Evolutionary conservation across 1,140 invertebrate genomes (phyloP).

Genomic region (Aphidius ervi): DNA sequence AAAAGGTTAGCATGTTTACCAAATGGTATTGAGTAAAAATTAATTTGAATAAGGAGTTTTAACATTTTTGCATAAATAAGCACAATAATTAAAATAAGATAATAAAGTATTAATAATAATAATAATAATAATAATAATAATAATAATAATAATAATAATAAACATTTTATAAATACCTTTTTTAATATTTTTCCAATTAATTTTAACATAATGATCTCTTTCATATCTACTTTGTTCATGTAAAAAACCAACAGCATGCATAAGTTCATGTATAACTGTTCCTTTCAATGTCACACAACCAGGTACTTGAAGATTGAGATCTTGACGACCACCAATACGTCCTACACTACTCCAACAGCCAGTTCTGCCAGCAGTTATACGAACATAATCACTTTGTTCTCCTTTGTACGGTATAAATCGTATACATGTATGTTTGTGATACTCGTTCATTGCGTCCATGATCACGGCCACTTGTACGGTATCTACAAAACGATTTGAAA

Average conservation of each 20-base stretch:
- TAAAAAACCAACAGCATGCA: constrained; percentile 81
- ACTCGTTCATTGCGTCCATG: constrained; percentile 62
- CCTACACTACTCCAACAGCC: constrained; percentile 83
- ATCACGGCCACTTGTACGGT: constrained; percentile 52
- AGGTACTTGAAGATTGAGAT: constrained; percentile 69
- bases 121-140: not conserved
- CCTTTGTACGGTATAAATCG: constrained; percentile 62
- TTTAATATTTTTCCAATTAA: constrained; percentile 72
- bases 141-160: not conserved
- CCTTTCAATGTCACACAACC: constrained; percentile 71
- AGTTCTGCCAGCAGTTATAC: constrained; percentile 61
- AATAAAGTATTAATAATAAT: not conserved
- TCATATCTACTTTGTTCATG: constrained; percentile 83
- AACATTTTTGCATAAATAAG: not conserved
- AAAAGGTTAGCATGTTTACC: not conserved
- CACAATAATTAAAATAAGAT: constrained; percentile 6
- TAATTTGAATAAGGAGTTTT: not conserved
- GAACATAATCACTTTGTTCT: constrained; percentile 63
- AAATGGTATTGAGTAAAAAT: not conserved
- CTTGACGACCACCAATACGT: constrained; percentile 64
- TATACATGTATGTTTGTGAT: constrained; percentile 70
- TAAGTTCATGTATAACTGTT: constrained; percentile 78
- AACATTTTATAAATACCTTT: constrained; percentile 45
- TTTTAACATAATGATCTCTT: constrained; percentile 68
- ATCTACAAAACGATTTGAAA: constrained; percentile 3